Evolutionary conservation across 2,888 invertebrate species (phyloP).

Genomic region (Girardia tigrina): DNA sequence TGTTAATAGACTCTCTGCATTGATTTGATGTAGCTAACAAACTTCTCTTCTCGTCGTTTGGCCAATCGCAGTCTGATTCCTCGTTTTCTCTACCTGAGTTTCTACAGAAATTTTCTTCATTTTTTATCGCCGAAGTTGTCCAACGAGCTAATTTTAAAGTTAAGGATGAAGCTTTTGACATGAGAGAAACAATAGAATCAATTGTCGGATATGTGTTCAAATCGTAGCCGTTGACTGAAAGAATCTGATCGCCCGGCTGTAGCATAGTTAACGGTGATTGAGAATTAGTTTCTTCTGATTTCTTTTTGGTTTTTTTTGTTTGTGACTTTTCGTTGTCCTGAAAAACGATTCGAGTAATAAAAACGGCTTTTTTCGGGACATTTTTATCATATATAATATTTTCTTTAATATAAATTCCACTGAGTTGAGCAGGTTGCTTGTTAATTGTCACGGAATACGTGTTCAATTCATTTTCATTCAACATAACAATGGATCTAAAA

Average conservation of each 20-base stretch:
- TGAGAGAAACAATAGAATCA: not conserved
- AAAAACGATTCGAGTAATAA: not conserved
- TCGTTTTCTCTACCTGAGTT: slow-evolving; percentile 10
- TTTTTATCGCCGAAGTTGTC: not conserved
- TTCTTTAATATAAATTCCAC: slow-evolving; percentile 14
- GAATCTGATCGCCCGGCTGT: slow-evolving; percentile 5
- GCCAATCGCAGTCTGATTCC: not conserved
- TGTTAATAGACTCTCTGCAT: not conserved
- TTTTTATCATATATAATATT: not conserved
- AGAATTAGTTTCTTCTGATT: not conserved
- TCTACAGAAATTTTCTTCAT: not conserved
- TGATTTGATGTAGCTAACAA: not conserved
- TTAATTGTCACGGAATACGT: not conserved
- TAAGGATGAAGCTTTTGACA: not conserved
- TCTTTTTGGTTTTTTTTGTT: not conserved
- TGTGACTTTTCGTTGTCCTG: not conserved
- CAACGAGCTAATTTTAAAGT: slow-evolving; percentile 12
- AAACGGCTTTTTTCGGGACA: not conserved
- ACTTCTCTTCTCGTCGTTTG: not conserved
- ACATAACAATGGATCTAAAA: not conserved
- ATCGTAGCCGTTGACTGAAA: not conserved
- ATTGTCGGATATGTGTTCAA: not conserved
- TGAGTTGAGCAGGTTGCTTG: not conserved
- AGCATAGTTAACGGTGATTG: not conserved
- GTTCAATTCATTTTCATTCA: not conserved